A percentile compares a stretch with the other conserved stretches of the same genome.
These are phyloP conservation scores for Hetaerina titia DNA, from an alignment of 2,888 invertebrate species.

Conservation along the genomic window DNA sequence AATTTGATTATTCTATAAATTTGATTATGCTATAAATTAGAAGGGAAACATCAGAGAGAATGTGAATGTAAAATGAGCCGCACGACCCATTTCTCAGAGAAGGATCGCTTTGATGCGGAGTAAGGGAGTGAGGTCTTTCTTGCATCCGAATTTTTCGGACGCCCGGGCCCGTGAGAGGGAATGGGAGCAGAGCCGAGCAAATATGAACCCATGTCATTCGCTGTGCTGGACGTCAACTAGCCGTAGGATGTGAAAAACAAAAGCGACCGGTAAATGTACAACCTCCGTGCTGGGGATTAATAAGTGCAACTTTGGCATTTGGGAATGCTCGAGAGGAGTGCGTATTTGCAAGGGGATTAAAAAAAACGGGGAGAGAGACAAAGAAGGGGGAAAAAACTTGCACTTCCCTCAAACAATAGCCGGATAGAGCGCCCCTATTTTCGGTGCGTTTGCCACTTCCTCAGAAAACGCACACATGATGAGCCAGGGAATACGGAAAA, in stretches of 20 bases:
- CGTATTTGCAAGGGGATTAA: background rate
- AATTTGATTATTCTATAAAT: too few relatives aligned
- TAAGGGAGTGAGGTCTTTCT: background rate
- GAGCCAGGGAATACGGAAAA: conserved; percentile 14
- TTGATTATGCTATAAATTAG: too few relatives aligned
- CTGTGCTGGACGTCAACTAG: conserved; percentile 26
- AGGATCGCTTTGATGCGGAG: background rate
- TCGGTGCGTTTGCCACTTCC: conserved; percentile 42
- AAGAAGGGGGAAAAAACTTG: conserved; percentile 10
- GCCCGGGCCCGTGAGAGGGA: background rate
- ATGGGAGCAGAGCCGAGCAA: background rate
- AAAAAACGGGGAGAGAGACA: conserved; percentile 33
- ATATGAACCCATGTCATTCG: background rate
- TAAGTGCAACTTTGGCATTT: background rate
- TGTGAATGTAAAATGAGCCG: too few relatives aligned
- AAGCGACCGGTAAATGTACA: background rate
- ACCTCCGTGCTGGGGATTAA: background rate
- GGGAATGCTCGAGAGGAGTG: background rate
- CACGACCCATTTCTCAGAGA: too few relatives aligned
- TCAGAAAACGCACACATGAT: background rate
- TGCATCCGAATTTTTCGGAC: background rate
- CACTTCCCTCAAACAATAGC: conserved; percentile 41
- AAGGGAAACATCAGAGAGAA: too few relatives aligned
- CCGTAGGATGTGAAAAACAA: conserved; percentile 28
- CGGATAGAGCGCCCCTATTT: conserved; percentile 63